phyloP scores from a whole-genome alignment of 2,888 invertebrate species.

The Tetragnatha montana region DNA sequence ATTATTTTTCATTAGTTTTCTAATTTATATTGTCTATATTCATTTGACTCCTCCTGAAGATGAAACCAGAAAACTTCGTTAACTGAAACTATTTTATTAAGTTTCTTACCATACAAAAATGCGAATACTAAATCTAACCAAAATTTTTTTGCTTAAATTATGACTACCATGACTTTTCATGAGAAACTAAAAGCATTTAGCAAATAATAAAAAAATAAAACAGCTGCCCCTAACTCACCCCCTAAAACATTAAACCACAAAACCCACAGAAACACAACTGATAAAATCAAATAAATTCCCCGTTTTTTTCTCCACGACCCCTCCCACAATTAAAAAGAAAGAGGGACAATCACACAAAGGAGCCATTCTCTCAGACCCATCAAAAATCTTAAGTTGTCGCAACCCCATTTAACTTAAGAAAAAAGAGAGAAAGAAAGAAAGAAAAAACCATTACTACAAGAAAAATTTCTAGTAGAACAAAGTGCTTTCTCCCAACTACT shows the following conservation, averaged over 20 bases:
- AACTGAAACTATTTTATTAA: too few species aligned
- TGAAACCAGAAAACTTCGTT: too few species aligned
- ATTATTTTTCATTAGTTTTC: too few species aligned
- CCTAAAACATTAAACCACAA: neutral
- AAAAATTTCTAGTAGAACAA: neutral
- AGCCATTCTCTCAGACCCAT: slow-evolving; percentile 9
- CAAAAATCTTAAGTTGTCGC: slow-evolving; percentile 12
- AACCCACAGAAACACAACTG: neutral
- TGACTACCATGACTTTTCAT: too few species aligned
- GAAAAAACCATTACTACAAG: slow-evolving; percentile 10
- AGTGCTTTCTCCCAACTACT: neutral
- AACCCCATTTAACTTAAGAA: slow-evolving; percentile 9
- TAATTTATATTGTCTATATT: too few species aligned
- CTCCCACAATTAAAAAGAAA: neutral
- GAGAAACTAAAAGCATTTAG: too few species aligned
- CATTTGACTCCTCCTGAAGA: too few species aligned
- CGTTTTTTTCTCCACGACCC: neutral
- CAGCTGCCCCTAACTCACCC: too few species aligned
- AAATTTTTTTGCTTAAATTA: too few species aligned
- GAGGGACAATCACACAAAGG: neutral
- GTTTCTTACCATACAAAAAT: too few species aligned
- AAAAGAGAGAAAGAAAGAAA: neutral
- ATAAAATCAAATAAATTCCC: neutral
- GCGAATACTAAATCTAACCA: too few species aligned
- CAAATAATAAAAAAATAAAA: too few species aligned